Base-by-base conservation (phyloP, 2,113 vertebrate genomes). In the Phaethornis superciliosus region DNA sequence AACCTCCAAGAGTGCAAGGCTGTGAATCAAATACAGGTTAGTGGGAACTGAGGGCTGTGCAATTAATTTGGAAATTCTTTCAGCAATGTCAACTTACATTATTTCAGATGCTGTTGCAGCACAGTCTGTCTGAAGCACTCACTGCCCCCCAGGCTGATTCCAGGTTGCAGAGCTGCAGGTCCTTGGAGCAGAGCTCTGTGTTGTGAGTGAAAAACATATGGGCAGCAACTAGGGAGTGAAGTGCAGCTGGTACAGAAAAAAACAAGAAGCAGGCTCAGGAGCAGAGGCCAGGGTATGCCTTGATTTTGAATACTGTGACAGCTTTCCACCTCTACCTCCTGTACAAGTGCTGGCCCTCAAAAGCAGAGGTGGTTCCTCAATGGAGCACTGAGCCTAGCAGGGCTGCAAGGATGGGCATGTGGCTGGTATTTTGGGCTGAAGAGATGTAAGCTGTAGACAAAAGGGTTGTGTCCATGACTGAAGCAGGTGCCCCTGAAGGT, bases 221-320 rank as follows among this genome's bases (percentile, higher is more conserved):
- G 98, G 97, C 6, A 97, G 97, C 62, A 97, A 81, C 62, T 96
- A 62, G 97, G 97, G 86, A 82, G 94, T 1, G 98, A 99, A 90
- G 98, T 98, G 65, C 98, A 97, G 88, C 91, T 99, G 97, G 98
- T 98, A 32, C 96, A 99, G 95, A 98, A 98, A 94, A 98, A 0
- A 98, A 98, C 74, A 98, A 98, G 97, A 98, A 98, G 94, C 98
- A 98, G 94, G 96, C 98, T 91, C 98, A 98, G 95, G 98, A 98
- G 47, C 96, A 77, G 98, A 98, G 67, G 77, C 93, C 55, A 95
- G 95, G 58, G 97, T 97, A 76, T 1, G 82, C 82, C 93, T 97
- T 76, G 98, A 98, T 32, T 94, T 60, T 44, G 98, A 64, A 71
- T 37, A 16, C 21, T 24, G 46, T 21, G 88, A 26, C 23, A 17